A percentile compares a stretch with the other conserved stretches of the same genome.
These are phyloP conservation scores for Garra rufa DNA, from an alignment of 2,113 vertebrate genomes.

Conservation along the genomic window DNA sequence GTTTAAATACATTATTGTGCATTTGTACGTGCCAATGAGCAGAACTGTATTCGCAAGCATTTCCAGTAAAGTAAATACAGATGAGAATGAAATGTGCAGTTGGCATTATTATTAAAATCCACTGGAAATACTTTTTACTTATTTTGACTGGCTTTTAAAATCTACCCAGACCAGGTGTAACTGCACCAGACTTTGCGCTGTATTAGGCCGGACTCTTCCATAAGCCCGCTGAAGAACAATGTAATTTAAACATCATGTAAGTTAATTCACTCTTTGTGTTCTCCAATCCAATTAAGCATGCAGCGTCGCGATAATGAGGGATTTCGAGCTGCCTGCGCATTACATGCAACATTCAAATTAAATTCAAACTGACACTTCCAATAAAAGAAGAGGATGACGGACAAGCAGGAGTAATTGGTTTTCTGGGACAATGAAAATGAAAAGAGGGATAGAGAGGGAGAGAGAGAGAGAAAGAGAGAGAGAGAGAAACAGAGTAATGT, in stretches of 20 bases:
- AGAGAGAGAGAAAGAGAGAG: conserved; percentile 36
- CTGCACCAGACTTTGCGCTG: not conserved
- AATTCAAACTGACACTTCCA: conserved; percentile 60
- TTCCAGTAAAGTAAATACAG: conserved; percentile 21
- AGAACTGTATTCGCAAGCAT: not conserved
- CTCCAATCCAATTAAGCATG: conserved; percentile 56
- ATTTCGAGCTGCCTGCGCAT: conserved; percentile 55
- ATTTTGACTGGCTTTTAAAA: not conserved
- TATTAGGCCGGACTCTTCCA: conserved; percentile 18
- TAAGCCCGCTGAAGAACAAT: conserved; percentile 54
- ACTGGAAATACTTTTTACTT: not conserved
- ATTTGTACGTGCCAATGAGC: not conserved
- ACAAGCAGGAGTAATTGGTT: conserved; percentile 60
- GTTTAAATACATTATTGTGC: not conserved
- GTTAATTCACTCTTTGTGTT: conserved; percentile 59
- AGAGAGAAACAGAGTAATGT: conserved; percentile 42
- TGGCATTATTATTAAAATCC: conserved; percentile 7
- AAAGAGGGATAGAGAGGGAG: conserved; percentile 27
- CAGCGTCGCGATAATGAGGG: conserved; percentile 58
- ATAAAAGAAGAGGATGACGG: conserved; percentile 60
- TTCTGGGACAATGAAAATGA: conserved; percentile 61
- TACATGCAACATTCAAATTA: conserved; percentile 56
- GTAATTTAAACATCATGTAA: conserved; percentile 60
- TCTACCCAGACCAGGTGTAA: not conserved
- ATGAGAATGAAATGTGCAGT: conserved; percentile 29